Evolutionary conservation across 2,113 vertebrate species (phyloP).

Genomic region (Thunnus thynnus): DNA sequence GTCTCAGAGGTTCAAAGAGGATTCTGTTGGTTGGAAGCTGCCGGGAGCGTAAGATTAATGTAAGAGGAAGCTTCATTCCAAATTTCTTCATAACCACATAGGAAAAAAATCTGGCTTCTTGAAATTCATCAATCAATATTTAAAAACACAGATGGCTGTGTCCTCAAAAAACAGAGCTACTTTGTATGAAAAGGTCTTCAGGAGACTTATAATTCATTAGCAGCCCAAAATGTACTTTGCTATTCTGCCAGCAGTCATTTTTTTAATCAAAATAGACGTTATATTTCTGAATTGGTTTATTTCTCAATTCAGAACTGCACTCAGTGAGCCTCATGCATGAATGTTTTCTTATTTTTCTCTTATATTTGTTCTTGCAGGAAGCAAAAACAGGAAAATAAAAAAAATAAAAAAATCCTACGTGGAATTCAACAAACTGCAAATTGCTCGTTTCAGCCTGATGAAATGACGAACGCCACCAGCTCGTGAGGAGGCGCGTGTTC

Average conservation of each 20-base stretch:
- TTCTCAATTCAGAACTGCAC: background rate
- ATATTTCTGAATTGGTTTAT: background rate
- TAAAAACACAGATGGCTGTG: conserved; percentile 41
- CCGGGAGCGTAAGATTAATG: background rate
- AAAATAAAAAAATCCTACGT: no score
- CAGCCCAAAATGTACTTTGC: background rate
- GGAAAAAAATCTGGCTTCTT: background rate
- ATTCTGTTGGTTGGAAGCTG: conserved; percentile 32
- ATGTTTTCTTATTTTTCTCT: no score
- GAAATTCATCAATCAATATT: conserved; percentile 52
- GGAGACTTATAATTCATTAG: conserved; percentile 29
- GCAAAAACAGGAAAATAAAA: no score
- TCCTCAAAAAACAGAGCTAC: background rate
- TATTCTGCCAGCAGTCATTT: conserved; percentile 28
- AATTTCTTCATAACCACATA: background rate
- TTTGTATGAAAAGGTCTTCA: conserved; percentile 16
- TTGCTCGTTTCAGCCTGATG: no score
- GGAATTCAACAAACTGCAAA: no score
- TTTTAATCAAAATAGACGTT: background rate
- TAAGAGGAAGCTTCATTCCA: background rate
- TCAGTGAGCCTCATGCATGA: background rate
- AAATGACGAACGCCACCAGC: no score
- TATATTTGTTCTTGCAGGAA: no score
- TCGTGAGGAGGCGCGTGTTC: no score
- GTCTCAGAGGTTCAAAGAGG: conserved; percentile 14